Conservation (phyloP, 2,888 invertebrate genomes). For the Ectemnius cavifrons region DNA sequence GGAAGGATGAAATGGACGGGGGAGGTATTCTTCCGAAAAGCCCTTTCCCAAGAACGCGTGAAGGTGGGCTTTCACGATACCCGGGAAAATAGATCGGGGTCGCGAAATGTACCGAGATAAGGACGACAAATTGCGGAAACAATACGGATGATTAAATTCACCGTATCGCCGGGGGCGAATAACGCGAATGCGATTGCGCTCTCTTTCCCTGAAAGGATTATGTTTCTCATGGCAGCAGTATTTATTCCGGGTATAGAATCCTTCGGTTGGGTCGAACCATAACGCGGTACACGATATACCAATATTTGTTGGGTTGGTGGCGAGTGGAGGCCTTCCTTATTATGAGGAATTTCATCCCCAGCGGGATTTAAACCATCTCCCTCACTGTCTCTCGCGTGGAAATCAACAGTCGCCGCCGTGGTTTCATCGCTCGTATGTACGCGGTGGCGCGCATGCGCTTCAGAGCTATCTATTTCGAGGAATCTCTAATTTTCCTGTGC, state of each 20-base stretch:
- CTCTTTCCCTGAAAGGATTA: not conserved
- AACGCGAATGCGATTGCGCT: not conserved
- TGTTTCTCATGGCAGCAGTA: not conserved
- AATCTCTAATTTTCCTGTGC: not conserved
- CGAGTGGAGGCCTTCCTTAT: not conserved
- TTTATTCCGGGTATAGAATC: slow-evolving; percentile 2
- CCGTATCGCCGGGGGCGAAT: not conserved
- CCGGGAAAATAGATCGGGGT: slow-evolving; percentile 35
- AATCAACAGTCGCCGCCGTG: not conserved
- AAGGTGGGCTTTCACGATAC: slow-evolving; percentile 30
- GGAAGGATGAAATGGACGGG: slow-evolving; percentile 11
- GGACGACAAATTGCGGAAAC: slow-evolving; percentile 39
- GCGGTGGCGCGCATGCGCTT: no score
- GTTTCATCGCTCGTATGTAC: not conserved
- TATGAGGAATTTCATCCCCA: not conserved
- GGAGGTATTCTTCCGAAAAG: slow-evolving; percentile 53
- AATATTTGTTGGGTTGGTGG: not conserved
- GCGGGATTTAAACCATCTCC: not conserved
- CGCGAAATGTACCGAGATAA: slow-evolving; percentile 43
- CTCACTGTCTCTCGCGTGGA: no score
- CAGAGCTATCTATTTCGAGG: not conserved
- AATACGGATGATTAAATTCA: slow-evolving; percentile 26
- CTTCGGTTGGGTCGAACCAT: not conserved
- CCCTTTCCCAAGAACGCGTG: slow-evolving; percentile 40
- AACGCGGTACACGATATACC: slow-evolving; percentile 5